Evolutionary conservation across 1,140 invertebrate species (phyloP), one percentile per base, ranked within the genome.

Genomic region (Cyrtorhinus lividipennis): DNA sequence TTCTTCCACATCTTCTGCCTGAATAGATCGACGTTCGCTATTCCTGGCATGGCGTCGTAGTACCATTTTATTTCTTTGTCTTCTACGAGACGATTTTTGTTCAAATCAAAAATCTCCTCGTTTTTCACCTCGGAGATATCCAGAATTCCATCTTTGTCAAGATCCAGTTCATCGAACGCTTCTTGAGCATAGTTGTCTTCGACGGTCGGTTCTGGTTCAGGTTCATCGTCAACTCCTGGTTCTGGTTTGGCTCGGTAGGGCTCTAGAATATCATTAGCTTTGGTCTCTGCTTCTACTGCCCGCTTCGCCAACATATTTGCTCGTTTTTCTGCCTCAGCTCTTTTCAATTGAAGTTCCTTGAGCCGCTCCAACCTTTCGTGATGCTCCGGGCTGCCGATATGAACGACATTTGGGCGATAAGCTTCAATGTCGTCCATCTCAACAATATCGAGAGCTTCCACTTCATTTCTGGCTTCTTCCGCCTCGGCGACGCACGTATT

Each of bases 81-180:
- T 69, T 89, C 86, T 65, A 78, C 80, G 70, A 83, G 85, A 1
- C 92, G 93, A 66, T 84, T 80, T 70, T 83, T 83, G 30, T 84
- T 76, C 10, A 94, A 70, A 70, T 90, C 83, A 8, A 82, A 82
- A 24, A 80, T 72, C 44, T 80, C 80, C 68, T 26, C 57, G 24
- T 10, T 23, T 24, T 59, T 8, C 12, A 59, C 24, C 24, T 59
- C 57, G 5, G 10, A 25, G 57, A 25, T 13, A 10, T 59, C 57
- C 5, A 59, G 57, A 24, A 59, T 15, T 13, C 57, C 57, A 24
- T 53, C 26, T 5, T n/a, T 3, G 30, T 61, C 85, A 81, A 0
- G 83, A 82, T 70, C 90, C 85, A 64, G 85, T 80, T 61, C 85
- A 5, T 15, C 5, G 48, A 53, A 53, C 8, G 48, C 20, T 20